Evolutionary conservation across 1,140 invertebrate genomes (phyloP).

Genomic region (Trichonephila inaurata): DNA sequence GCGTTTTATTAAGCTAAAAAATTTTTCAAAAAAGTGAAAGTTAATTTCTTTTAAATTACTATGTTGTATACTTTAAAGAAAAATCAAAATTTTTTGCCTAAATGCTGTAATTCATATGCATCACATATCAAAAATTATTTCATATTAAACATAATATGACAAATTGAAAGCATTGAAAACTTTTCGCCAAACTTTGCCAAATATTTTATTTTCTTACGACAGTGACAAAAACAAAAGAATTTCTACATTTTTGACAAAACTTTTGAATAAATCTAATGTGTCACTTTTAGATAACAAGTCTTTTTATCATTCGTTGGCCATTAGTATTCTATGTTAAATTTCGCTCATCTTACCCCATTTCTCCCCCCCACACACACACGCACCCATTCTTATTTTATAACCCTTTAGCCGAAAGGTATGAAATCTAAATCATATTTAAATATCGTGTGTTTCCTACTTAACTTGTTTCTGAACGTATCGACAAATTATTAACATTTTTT

Average conservation of each 20-base stretch:
- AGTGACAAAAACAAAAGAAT: neutral
- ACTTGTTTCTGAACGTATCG: neutral
- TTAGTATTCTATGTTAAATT: neutral
- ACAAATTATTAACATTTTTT: slow-evolving; percentile 42
- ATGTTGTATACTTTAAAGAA: too few relatives aligned
- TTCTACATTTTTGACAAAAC: neutral
- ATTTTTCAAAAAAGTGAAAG: too few relatives aligned
- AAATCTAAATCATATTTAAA: slow-evolving; percentile 12
- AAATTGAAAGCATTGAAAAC: too few relatives aligned
- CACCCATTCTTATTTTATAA: neutral
- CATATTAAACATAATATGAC: too few relatives aligned
- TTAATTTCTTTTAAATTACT: too few relatives aligned
- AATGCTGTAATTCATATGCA: too few relatives aligned
- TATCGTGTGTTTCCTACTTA: neutral
- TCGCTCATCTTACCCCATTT: neutral
- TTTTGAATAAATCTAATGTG: neutral
- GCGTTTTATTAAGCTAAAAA: too few relatives aligned
- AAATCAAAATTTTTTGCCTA: too few relatives aligned
- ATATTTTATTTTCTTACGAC: neutral
- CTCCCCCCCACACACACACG: too few relatives aligned
- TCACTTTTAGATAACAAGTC: neutral
- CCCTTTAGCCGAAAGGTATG: neutral
- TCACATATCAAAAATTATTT: too few relatives aligned
- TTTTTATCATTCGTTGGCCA: neutral
- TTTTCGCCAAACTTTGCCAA: neutral